Base-by-base conservation (phyloP, 2,888 invertebrate genomes). In the Coleophora flavipennella region DNA sequence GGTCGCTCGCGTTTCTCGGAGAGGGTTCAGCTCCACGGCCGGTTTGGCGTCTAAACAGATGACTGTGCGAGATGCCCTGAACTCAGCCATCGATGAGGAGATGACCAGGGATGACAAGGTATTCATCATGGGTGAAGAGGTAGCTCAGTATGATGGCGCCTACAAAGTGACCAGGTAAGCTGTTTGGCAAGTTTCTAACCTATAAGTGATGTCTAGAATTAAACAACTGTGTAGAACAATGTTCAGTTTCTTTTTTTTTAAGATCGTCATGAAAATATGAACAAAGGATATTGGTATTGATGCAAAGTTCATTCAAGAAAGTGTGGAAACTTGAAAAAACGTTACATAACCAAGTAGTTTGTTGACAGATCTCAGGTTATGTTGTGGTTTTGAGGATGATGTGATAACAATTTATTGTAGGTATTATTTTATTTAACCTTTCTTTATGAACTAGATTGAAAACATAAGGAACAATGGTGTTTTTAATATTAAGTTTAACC, bases 81-180 rank as follows among this genome's bases (percentile, higher is more conserved):
- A 99, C 81, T 88, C 92, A 43, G 99, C 99, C 0, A 86, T 99
- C 67, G 98, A 99, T 70, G 99, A 99, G 68, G 99, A 99, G 85
- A 93, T 99, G 90, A 91, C 92, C 57, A 88, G 92, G 44, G 99
- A 99, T 70, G 96, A 97, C 27, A 88, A 87, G 44, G 96, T 97
- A 0, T 97, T 97, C 69, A 66, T 97, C 32, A 60, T 98, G 47
- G 99, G 99, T 31, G 99, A 99, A 75, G 99, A 99, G 85, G 99
- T 99, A 1, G 99, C 98, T n/a, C 91, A 94, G 77, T 99, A 98
- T 65, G 98, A 99, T 68, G 99, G 99, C 47, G 97, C 98, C 36
- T 99, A 99, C 69, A 94, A 98, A 92, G 94, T 99, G 25, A 92
- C 91, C 44, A 86, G 88, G 76, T 84, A 54, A 4, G 10, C 10